A percentile compares a stretch with the other conserved stretches of the same genome.
Evolutionary conservation across 64 coral and sea anemone genomes (phyloP).

Genomic region (Catalaphyllia jardinei): DNA sequence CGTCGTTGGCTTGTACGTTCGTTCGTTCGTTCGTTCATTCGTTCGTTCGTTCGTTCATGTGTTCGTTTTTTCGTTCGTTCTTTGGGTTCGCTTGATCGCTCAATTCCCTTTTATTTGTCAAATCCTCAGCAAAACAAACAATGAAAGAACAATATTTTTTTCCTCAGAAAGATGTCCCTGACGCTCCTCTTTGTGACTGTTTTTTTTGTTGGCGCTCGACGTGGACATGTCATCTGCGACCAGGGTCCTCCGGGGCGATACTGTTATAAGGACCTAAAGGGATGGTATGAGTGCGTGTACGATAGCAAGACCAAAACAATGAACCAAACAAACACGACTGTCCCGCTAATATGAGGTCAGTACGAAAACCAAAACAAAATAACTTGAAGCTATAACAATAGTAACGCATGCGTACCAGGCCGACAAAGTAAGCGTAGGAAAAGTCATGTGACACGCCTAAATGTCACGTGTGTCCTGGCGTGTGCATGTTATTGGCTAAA

Average conservation of each 20-base stretch:
- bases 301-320: slow-evolving; percentile 1
- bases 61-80: not conserved
- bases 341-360: not conserved
- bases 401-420: too few relatives aligned
- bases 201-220: not conserved
- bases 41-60: not conserved
- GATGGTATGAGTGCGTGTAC: slow-evolving; percentile 13
- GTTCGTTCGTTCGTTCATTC: not conserved
- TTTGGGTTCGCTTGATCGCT: not conserved
- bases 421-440: too few relatives aligned
- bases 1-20: not conserved
- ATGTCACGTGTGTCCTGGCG: not conserved
- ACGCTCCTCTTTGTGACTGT: not conserved
- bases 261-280: slow-evolving; percentile 28
- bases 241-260: slow-evolving; percentile 20
- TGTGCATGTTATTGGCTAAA: too few relatives aligned
- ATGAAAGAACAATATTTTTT: not conserved
- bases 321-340: slow-evolving; percentile 10
- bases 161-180: slow-evolving; percentile 3
- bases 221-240: not conserved
- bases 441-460: too few relatives aligned
- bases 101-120: not conserved
- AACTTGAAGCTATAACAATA: too few relatives aligned
- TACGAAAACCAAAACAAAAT: not conserved
- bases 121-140: not conserved